Evolutionary conservation across 2,113 vertebrate genomes (phyloP), one percentile per base, ranked within the genome.

Genomic region (Haemorhous mexicanus): DNA sequence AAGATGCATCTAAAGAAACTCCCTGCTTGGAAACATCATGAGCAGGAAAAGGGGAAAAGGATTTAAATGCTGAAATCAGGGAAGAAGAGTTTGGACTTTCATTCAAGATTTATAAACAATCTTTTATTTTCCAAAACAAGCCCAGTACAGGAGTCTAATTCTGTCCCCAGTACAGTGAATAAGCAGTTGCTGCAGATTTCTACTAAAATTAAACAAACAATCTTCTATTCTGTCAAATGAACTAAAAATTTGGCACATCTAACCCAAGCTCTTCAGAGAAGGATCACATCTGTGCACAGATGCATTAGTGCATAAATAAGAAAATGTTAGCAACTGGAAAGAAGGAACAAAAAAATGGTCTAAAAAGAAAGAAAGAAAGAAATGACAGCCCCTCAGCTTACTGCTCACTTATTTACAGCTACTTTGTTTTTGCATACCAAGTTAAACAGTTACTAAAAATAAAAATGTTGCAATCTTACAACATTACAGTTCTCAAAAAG

Each of bases 391-490:
- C 16, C 5, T 43, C 28, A 43, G 56, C 5, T 69, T 28, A 39
- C 33, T 37, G 27, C 33, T 52, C 44, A 37, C 53, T 69, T 69
- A 81, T 33, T 86, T 53, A 77, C 18, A 85, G 67, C 53, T 84
- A 86, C 70, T 96, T 91, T 10, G 30, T 84, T 95, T 58, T 58
- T 28, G 74, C 74, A 83, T 43, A 78, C 62, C 69, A 91, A 49
- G 61, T 32, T 66, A 94, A 70, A 44, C 47, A 82, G 59, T 89
- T 94, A 67, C 78, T 84, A 39, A 87, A 96, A 96, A 68, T 12
- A 5, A 88, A 83, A 66, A 93, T 30, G 27, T 55, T 64, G 49
- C 53, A 77, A 84, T 77, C 68, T 93, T 17, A 77, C n/a, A 77
- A 81, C 78, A 94, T n/a, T 55, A 93, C 9, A 32, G 56, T 35